These are phyloP conservation scores for Augochlora pura DNA, from an alignment of 1,140 invertebrate genomes.

Conservation along the genomic window DNA sequence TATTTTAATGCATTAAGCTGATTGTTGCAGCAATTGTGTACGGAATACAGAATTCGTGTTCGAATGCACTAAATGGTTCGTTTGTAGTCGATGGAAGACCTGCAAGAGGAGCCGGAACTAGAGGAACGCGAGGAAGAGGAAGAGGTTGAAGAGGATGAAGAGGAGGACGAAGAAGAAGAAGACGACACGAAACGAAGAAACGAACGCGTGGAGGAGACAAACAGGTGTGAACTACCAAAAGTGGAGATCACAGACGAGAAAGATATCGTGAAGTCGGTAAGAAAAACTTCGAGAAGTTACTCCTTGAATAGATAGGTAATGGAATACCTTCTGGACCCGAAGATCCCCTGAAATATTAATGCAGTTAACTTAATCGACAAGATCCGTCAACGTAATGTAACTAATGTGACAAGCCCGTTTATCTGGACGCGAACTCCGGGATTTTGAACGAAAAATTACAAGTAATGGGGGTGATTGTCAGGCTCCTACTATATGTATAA, in stretches of 20 bases:
- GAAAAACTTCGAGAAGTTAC: slow-evolving; percentile 58
- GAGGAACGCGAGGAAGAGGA: slow-evolving; percentile 80
- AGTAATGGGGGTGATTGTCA: too few relatives aligned
- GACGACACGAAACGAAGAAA: slow-evolving; percentile 25
- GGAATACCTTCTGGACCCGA: slow-evolving; percentile 66
- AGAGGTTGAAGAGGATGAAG: slow-evolving; percentile 71
- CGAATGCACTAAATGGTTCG: neutral
- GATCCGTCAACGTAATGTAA: too few relatives aligned
- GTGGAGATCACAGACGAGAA: slow-evolving; percentile 44
- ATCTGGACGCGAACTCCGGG: too few relatives aligned
- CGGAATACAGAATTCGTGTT: neutral
- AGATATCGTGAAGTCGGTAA: slow-evolving; percentile 73
- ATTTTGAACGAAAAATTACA: too few relatives aligned
- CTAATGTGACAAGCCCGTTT: too few relatives aligned
- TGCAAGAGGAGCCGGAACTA: slow-evolving; percentile 80
- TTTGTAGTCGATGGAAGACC: slow-evolving; percentile 77
- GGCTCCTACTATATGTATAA: too few relatives aligned
- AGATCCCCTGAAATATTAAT: slow-evolving; percentile 66
- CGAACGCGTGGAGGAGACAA: slow-evolving; percentile 2
- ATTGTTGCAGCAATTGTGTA: neutral
- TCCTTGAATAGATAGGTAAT: slow-evolving; percentile 42
- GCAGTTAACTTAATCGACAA: too few relatives aligned
- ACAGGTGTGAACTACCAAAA: slow-evolving; percentile 20
- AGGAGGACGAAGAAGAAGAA: slow-evolving; percentile 62
- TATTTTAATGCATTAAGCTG: neutral